Conservation (phyloP, 2,888 invertebrate genomes). For the Caenorhabditis imperialis region DNA sequence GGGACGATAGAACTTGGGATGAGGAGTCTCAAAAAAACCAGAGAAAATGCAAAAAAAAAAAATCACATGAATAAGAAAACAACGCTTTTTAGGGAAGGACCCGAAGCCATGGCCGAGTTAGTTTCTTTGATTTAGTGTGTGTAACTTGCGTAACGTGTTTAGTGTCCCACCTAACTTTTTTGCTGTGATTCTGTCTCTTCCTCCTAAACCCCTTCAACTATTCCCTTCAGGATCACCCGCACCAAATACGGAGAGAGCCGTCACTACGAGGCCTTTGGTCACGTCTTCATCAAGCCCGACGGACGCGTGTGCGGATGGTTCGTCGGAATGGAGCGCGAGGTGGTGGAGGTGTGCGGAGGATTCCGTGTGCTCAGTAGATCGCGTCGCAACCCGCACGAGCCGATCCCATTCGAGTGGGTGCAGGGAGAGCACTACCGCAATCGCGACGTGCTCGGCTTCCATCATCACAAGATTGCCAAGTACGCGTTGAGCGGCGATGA, state of each 20-base stretch:
- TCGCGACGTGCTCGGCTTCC: slow-evolving; percentile 60
- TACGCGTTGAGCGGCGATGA: slow-evolving; percentile 46
- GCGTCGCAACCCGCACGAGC: slow-evolving; percentile 53
- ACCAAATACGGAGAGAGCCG: slow-evolving; percentile 51
- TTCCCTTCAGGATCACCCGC: slow-evolving; percentile 61
- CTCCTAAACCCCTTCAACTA: not conserved
- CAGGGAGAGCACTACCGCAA: slow-evolving; percentile 40
- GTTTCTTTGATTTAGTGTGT: slow-evolving; percentile 1
- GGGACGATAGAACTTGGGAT: not conserved
- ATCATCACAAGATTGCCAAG: slow-evolving; percentile 61
- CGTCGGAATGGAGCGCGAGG: slow-evolving; percentile 56
- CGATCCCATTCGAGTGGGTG: slow-evolving; percentile 63
- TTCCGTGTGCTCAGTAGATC: slow-evolving; percentile 65
- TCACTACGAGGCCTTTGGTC: slow-evolving; percentile 69
- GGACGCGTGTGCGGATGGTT: slow-evolving; percentile 66
- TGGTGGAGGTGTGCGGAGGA: slow-evolving; percentile 67
- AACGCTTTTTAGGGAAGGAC: slow-evolving; percentile 20
- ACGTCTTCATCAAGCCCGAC: slow-evolving; percentile 58
- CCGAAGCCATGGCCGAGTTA: slow-evolving; percentile 12
- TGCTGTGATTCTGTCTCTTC: not conserved
- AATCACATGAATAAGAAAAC: not conserved
- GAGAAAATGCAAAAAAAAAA: not conserved
- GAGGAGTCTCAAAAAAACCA: not conserved
- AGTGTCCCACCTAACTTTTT: not conserved
- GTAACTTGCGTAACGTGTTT: not conserved